Base-by-base conservation (phyloP, 1,140 invertebrate species). In the Onthophagus taurus region DNA sequence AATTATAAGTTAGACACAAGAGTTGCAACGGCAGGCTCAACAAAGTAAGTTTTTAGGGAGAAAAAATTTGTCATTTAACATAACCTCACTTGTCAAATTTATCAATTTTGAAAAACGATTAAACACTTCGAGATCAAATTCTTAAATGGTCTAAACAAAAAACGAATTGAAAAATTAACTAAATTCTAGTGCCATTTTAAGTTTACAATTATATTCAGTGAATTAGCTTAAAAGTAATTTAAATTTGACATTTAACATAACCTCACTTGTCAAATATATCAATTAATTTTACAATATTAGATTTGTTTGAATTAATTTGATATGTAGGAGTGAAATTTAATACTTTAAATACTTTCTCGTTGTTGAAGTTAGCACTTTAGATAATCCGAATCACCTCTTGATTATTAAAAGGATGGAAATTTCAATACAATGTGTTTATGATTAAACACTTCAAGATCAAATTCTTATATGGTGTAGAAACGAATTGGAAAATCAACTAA, bases 401-500 rank as follows among this genome's bases (percentile, higher is more conserved):
- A n/a, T n/a, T n/a, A 77, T 96, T 34, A 88, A 94, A 62, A 78
- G 80, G 60, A 65, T 96, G n/a, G 85, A 91, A 55, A 67, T 92
- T 14, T 74, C 71, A 17, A 72, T 90, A 14, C 81, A 86, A 61
- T 72, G 73, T 49, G 48, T 82, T 53, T 69, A 88, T 39, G 83
- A 89, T 45, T 72, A 72, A 23, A 65, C 72, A 29, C 61, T 77
- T 0, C 81, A 85, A 59, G 69, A 69, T 11, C 81, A 82, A 65
- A 79, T 89, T 38, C 86, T 88, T 56, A 74, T 76, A 53, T 84
- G 81, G 75, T 81, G 79, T 12, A 74, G 81, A 29, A 75, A 83
- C 36, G 76, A 77, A 42, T 65, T 94, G n/a, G 69, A 80, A 54
- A 74, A 79, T 4, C 81, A 88, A 55, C 68, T 88, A 2, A 76